Evolutionary conservation across 2,113 vertebrate genomes (phyloP).

Genomic region (Chitala chitala): DNA sequence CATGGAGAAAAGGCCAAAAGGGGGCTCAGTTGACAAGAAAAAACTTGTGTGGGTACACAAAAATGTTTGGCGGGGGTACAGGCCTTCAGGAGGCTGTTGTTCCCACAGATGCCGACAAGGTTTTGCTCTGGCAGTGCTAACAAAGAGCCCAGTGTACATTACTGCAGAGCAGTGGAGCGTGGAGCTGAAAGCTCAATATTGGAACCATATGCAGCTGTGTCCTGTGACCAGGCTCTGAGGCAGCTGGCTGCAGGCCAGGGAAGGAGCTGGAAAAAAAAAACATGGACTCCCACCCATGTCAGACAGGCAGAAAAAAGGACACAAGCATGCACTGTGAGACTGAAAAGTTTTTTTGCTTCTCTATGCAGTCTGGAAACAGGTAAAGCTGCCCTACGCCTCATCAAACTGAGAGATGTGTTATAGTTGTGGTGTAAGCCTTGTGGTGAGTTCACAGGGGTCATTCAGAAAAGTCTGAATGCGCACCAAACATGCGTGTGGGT

Average conservation of each 20-base stretch:
- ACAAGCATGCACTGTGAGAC: not conserved
- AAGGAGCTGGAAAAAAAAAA: slow-evolving; percentile 1
- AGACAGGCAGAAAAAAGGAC: not conserved
- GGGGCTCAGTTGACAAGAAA: not conserved
- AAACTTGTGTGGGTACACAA: slow-evolving; percentile 20
- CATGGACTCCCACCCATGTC: not conserved
- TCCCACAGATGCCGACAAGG: slow-evolving; percentile 34
- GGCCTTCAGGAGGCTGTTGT: not conserved
- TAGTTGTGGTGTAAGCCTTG: not conserved
- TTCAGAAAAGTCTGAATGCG: not conserved
- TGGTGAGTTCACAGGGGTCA: not conserved
- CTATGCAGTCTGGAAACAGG: not conserved
- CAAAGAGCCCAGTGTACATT: slow-evolving; percentile 37
- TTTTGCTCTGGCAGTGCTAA: slow-evolving; percentile 26
- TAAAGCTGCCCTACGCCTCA: not conserved
- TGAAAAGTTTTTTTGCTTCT: not conserved
- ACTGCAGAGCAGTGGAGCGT: slow-evolving; percentile 8
- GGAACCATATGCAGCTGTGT: slow-evolving; percentile 40
- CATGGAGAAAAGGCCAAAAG: not conserved
- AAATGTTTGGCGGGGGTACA: slow-evolving; percentile 22
- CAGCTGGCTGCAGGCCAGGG: slow-evolving; percentile 13
- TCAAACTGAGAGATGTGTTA: not conserved
- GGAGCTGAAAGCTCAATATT: slow-evolving; percentile 18
- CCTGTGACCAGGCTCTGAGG: slow-evolving; percentile 31
- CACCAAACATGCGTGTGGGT: not conserved